Conservation (phyloP, 2,888 invertebrate genomes). For the Argyresthia albistria region DNA sequence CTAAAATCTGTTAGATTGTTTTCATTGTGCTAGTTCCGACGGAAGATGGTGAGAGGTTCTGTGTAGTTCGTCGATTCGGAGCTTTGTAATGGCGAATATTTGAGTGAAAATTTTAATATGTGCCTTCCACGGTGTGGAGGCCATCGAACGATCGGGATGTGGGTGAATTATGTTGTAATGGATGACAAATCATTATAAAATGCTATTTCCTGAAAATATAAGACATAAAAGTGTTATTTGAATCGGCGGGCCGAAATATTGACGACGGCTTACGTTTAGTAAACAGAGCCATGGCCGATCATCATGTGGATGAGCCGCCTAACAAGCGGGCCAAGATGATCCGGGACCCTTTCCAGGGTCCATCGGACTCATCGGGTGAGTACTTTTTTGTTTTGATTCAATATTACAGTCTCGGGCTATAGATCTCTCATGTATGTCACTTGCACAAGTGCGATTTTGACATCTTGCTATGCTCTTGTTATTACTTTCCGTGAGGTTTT, state of each 20-base stretch:
- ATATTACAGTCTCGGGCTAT: conserved; percentile 18
- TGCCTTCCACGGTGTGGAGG: conserved; percentile 83
- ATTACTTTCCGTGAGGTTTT: conserved; percentile 13
- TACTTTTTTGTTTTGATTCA: conserved; percentile 26
- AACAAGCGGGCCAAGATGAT: conserved; percentile 96
- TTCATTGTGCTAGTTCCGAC: conserved; percentile 80
- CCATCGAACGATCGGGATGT: conserved; percentile 79
- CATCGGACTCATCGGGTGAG: conserved; percentile 86
- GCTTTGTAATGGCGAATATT: conserved; percentile 87
- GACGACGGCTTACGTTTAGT: conserved; percentile 77
- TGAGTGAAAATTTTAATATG: conserved; percentile 80
- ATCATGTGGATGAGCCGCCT: conserved; percentile 95
- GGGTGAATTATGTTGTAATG: conserved; percentile 73
- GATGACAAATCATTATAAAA: conserved; percentile 69
- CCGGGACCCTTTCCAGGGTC: conserved; percentile 85
- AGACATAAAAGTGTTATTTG: conserved; percentile 70
- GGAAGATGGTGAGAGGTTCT: conserved; percentile 83
- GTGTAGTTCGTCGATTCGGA: conserved; percentile 78
- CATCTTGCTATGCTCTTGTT: conserved; percentile 12
- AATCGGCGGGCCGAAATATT: conserved; percentile 73
- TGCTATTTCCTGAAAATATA: conserved; percentile 67
- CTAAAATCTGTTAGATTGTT: conserved; percentile 74
- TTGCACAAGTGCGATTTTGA: conserved; percentile 21
- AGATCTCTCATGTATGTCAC: conserved; percentile 59
- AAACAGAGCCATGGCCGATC: conserved; percentile 92